Base-by-base conservation (phyloP, 1,140 invertebrate genomes). In the Drosophila chauvacae region DNA sequence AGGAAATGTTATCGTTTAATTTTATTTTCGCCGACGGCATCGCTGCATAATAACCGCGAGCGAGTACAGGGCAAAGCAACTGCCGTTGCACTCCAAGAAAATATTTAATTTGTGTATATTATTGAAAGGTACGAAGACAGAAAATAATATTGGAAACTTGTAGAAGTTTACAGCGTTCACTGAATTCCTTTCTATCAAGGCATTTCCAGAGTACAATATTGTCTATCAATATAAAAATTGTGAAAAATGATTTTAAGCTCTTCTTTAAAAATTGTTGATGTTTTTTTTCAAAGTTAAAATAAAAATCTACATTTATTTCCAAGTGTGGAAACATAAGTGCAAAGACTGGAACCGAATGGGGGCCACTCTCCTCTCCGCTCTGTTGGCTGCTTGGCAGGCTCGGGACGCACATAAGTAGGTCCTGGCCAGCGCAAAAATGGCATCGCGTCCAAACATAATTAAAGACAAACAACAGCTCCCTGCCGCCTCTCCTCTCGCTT, bases 1-100 rank as follows among this genome's bases (percentile, higher is more conserved):
- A 81, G 81, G 86, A 90, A 90, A 90, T 90, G 86, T 91, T 91
- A 86, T 91, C 90, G 75, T 91, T 91, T 91, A 91, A 91, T 91
- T 91, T 91, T 90, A 91, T 91, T 91, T 90, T 86, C 53, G 90
- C 90, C 90, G 71, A 50, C 75, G 90, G 90, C 90, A 53, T 61
- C 60, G 56, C 64, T 81, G 77, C 74, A 58, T 81, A 91, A 90
- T 90, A 86, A 86, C 75, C 81, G 79, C 73, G 60, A 59, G 75
- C 41, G 69, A 66, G 56, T 50, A 42, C 30, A 57, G 72, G 39
- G 35, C 16, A 55, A 45, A 70, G 66, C 26, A 70, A 7, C 23
- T 55, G 39, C 18, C 51, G 39, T 20, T 55, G 48, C 66, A 70
- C 66, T 70, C 14, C 4, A 16, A 69, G 18, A 66, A 70, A 55